These are phyloP conservation scores for Harpagoxenus sublaevis DNA, from an alignment of 2,888 invertebrate species.

Conservation along the genomic window DNA sequence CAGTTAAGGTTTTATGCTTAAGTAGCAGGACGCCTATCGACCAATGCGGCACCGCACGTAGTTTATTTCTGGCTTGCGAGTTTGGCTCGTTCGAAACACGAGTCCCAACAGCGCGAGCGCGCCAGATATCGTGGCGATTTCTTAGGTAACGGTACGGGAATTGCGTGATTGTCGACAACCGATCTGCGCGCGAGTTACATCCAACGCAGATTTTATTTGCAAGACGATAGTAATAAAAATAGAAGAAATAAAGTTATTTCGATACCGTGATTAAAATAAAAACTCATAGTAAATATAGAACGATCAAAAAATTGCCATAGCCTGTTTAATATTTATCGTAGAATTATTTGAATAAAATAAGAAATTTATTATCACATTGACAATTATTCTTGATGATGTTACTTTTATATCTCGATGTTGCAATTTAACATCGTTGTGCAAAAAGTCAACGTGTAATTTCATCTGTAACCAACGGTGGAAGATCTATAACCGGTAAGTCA, in stretches of 20 bases:
- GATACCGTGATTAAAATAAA: background rate
- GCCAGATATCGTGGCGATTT: background rate
- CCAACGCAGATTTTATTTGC: background rate
- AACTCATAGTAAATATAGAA: background rate
- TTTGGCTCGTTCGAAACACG: constrained; percentile 5
- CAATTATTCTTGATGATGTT: background rate
- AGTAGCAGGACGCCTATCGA: constrained; percentile 4
- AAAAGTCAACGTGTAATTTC: background rate
- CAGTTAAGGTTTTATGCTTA: background rate
- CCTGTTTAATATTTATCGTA: background rate
- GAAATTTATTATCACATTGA: background rate
- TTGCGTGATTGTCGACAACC: background rate
- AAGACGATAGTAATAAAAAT: background rate
- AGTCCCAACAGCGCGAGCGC: background rate
- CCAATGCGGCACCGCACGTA: no score
- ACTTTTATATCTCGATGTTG: background rate
- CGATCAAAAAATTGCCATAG: background rate
- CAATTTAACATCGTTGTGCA: background rate
- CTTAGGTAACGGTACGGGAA: background rate
- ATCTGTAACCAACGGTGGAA: background rate
- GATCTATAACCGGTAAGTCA: background rate
- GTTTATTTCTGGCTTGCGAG: constrained; percentile 18
- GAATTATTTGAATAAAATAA: background rate
- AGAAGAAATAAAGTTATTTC: background rate
- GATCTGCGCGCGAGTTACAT: constrained; percentile 7